Conservation (phyloP, 37 sponge, comb jelly and placozoan species). For the Spongilla lacustris region DNA sequence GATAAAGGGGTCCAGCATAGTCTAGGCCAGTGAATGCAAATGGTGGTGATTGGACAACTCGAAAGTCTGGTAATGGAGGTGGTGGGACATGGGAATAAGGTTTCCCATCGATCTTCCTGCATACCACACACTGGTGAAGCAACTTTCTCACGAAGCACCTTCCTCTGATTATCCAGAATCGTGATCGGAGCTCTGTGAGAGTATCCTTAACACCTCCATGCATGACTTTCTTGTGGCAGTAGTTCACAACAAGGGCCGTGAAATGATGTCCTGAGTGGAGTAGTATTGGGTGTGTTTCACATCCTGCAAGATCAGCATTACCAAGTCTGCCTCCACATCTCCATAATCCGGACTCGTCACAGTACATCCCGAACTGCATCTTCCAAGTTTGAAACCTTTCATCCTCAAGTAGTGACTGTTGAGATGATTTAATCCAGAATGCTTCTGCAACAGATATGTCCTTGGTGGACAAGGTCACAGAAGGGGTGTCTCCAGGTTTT, state of each 20-base stretch:
- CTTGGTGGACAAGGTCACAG: not conserved
- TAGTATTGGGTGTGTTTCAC: slow-evolving; percentile 30
- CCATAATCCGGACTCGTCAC: slow-evolving; percentile 26
- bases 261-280: slow-evolving; percentile 1
- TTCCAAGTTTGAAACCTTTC: slow-evolving; percentile 7
- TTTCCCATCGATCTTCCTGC: slow-evolving; percentile 34
- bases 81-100: slow-evolving; percentile 21
- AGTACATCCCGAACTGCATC: slow-evolving; percentile 27
- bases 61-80: slow-evolving; percentile 42
- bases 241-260: slow-evolving; percentile 8
- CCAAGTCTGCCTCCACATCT: slow-evolving; percentile 27
- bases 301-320: slow-evolving; percentile 12
- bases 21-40: slow-evolving; percentile 36
- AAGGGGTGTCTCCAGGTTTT: not conserved
- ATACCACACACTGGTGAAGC: slow-evolving; percentile 18
- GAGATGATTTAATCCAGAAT: slow-evolving; percentile 21
- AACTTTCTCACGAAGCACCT: slow-evolving; percentile 14
- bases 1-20: slow-evolving; percentile 45
- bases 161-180: slow-evolving; percentile 44
- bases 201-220: slow-evolving; percentile 28
- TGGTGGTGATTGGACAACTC: slow-evolving; percentile 35
- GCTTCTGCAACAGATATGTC: slow-evolving; percentile 5
- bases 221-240: slow-evolving; percentile 10
- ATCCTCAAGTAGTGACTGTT: slow-evolving; percentile 10
- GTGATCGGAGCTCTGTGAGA: slow-evolving; percentile 25